These are phyloP conservation scores for Rhodeus uyekii DNA, from an alignment of 2,797 vertebrate species.

Conservation along the genomic window DNA sequence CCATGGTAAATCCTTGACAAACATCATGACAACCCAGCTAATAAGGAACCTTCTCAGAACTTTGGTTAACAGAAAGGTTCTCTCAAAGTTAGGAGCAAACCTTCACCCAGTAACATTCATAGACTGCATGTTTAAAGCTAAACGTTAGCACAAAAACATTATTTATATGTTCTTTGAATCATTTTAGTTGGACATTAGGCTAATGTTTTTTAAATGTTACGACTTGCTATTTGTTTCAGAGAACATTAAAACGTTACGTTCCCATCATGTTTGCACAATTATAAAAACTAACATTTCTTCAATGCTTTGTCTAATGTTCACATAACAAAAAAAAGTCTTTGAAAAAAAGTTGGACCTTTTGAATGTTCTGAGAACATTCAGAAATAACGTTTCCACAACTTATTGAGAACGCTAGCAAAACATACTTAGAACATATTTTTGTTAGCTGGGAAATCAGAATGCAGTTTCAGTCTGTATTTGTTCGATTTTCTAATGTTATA, in stretches of 20 bases:
- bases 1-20: background rate
- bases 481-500: background rate
- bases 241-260: background rate
- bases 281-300: background rate
- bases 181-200: background rate
- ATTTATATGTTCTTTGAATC: background rate
- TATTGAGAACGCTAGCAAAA: background rate
- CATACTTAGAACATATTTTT: background rate
- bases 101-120: background rate
- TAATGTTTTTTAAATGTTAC: too few relatives aligned
- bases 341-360: background rate
- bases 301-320: background rate
- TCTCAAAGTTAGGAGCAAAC: background rate
- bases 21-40: background rate
- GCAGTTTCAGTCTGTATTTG: background rate
- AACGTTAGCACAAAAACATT: background rate
- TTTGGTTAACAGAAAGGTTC: background rate
- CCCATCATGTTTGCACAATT: background rate
- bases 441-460: background rate
- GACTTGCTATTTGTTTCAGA: background rate
- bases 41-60: background rate
- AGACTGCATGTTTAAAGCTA: background rate
- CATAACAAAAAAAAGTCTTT: background rate
- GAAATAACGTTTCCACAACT: background rate
- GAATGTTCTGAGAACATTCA: background rate